Base-by-base conservation (phyloP, 2,888 invertebrate species). In the Tetragonisca angustula region DNA sequence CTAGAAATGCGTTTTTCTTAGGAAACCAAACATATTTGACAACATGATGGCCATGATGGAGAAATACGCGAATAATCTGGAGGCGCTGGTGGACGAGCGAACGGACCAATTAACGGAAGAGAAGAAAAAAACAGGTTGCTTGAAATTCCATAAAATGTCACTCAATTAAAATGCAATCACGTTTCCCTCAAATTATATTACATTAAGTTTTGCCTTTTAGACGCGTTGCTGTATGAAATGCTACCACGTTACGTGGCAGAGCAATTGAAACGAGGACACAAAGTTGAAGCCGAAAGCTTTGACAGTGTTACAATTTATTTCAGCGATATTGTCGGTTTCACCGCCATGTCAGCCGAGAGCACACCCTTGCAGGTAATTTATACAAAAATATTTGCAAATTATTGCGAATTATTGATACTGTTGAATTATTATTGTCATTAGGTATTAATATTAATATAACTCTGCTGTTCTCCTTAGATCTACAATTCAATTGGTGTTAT, bases 11-110 rank as follows among this genome's bases (percentile, higher is more conserved):
- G 43, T 2, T 13, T n/a, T 72, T 78, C 79, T 27, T 92, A 98
- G 98, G 97, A 97, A 98, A 94, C 97, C 98, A 27, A 99, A 99
- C 94, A 99, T 99, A 91, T 98, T 99, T 91, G 99, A 99, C 94
- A 99, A 99, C 93, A 99, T 99, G 98, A 98, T 99, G 96, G 97
- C 98, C 0, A 98, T 99, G 96, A 98, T 99, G 98, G 99, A 99
- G 94, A 98, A 98, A 93, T 99, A 99, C 93, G 98, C 99, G 19
- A 98, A 98, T 92, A 99, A 99, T 94, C 95, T 99, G 90, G 99
- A 99, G 94, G 98, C 97, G 0, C 95, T 99, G 4, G 99, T 99
- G 0, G 98, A 98, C 92, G 99, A 99, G 94, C 96, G 99, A 81
- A 99, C 99, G 0, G 98, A 98, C 94, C 98, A 98, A 94, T 95